phyloP scores from a whole-genome alignment of 1,140 invertebrate species.

The Sarcophaga bullata region DNA sequence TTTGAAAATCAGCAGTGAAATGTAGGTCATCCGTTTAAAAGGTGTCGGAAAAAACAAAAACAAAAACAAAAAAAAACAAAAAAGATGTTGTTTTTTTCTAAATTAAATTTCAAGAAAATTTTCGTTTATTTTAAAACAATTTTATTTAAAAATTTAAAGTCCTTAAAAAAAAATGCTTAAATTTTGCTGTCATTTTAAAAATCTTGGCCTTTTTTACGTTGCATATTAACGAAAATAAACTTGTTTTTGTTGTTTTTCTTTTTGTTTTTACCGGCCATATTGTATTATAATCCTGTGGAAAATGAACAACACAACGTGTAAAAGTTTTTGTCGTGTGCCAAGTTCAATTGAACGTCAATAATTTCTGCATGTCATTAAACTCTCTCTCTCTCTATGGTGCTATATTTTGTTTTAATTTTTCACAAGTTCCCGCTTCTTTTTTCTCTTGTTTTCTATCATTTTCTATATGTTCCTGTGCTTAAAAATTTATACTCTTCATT shows the following conservation, averaged over 20 bases:
- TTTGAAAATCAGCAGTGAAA: background rate
- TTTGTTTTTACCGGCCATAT: too few species aligned
- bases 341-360: slow-evolving; percentile 26
- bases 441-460: background rate
- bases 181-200: too few species aligned
- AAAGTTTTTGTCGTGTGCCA: slow-evolving; percentile 26
- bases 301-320: background rate
- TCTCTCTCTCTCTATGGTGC: background rate
- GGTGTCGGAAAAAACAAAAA: too few species aligned
- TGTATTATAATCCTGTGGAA: background rate
- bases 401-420: background rate
- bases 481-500: background rate
- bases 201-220: too few species aligned
- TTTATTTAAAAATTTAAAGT: background rate
- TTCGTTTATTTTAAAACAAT: background rate
- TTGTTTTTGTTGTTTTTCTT: too few species aligned
- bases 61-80: background rate
- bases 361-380: slow-evolving; percentile 21
- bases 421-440: background rate
- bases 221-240: too few species aligned
- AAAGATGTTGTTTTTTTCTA: background rate
- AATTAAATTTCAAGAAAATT: background rate
- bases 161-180: background rate
- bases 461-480: background rate
- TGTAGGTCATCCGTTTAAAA: slow-evolving; percentile 17